Evolutionary conservation across 2,888 invertebrate genomes (phyloP), one percentile per base, ranked within the genome.

Genomic region (Capitulum mitella): DNA sequence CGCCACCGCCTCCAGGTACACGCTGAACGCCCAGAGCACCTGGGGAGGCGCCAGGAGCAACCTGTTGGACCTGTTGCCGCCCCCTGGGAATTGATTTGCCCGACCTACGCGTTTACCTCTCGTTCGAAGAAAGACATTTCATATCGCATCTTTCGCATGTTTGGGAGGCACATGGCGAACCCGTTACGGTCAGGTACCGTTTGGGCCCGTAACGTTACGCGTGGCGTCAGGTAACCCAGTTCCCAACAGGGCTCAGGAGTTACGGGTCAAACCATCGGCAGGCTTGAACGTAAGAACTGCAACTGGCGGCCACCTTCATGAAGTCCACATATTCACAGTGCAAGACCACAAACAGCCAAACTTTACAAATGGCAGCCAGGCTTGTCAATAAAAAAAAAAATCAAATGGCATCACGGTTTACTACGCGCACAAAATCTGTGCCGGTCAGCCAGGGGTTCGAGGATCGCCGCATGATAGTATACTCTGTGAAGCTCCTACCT

Each of bases 1-100:
- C 80, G 99, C 99, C 79, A 99, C 98, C 0, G 98, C 92, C 86
- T 99, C 99, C 88, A 99, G 88, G 86, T 99, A 99, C 89, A 99
- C 99, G 85, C 97, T 98, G 88, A 98, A 99, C 80, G 99, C 97
- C 99, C 99, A 99, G 83, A 98, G 87, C 82, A 99, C 89, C 94
- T 95, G 86, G 77, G 1, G 32, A 16, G 64, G 1, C 32, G 3
- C 61, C 22, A 10, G 22, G 26, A 5, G 19, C 22, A 54, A 14
- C 5, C n/a, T n/a, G n/a, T n/a, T n/a, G n/a, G n/a, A n/a, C n/a
- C n/a, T n/a, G n/a, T n/a, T n/a, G n/a, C n/a, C n/a, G n/a, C n/a
- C n/a, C n/a, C n/a, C n/a, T n/a, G n/a, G n/a, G n/a, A n/a, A n/a
- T n/a, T n/a, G n/a, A n/a, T n/a, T n/a, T n/a, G 58, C 1, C 6